Evolutionary conservation across 2,888 invertebrate species (phyloP).

Genomic region (Campaea margaritaria): DNA sequence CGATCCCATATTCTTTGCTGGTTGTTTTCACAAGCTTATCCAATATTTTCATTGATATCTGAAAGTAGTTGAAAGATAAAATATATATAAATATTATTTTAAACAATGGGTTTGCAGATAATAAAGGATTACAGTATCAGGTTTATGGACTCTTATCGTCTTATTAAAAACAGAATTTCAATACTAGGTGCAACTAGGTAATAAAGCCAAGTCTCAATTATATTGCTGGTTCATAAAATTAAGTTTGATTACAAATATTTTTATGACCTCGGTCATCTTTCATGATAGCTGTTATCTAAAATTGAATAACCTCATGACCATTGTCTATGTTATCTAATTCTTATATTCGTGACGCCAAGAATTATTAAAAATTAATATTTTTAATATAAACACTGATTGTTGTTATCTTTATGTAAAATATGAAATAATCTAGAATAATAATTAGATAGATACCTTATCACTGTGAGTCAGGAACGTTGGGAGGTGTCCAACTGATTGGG

Average conservation of each 20-base stretch:
- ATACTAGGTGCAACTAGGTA: too few species aligned
- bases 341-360: constrained; percentile 3
- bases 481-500: constrained; percentile 89
- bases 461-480: constrained; percentile 90
- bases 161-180: too few species aligned
- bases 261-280: not conserved
- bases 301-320: constrained; percentile 2
- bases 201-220: too few species aligned
- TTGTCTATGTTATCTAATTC: not conserved
- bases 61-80: constrained; percentile 48
- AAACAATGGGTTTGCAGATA: not conserved
- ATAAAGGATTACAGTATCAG: not conserved
- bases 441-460: constrained; percentile 83
- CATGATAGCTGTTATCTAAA: not conserved
- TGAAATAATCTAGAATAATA: too few species aligned
- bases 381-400: not conserved
- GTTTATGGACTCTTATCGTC: not conserved
- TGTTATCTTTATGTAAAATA: too few species aligned
- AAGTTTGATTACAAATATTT: not conserved
- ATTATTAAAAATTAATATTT: constrained; percentile 17
- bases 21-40: constrained; percentile 79
- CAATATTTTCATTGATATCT: constrained; percentile 88
- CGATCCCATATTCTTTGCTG: constrained; percentile 57
- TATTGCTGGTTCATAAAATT: too few species aligned
- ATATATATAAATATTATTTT: constrained; percentile 2